phyloP scores from a whole-genome alignment of 2,113 vertebrate genomes.

The Daphoenositta chrysoptera region DNA sequence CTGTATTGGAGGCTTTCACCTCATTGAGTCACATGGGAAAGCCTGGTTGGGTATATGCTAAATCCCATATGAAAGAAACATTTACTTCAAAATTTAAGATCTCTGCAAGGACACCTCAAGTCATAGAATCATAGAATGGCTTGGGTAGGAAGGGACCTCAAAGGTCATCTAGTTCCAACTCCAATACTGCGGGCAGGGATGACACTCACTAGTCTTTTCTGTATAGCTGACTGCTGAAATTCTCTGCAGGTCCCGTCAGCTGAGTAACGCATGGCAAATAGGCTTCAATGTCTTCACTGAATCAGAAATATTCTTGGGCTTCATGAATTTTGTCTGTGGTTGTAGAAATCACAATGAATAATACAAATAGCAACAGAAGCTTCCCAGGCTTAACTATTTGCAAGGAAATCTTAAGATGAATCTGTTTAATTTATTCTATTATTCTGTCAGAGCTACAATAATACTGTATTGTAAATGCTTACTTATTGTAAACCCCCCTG shows the following conservation, averaged over 20 bases:
- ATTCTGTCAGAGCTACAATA: not conserved
- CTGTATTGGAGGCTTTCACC: not conserved
- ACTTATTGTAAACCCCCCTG: not conserved
- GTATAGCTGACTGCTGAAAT: not conserved
- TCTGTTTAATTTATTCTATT: not conserved
- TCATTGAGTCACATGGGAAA: not conserved
- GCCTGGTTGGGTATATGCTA: not conserved
- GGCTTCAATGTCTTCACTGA: not conserved
- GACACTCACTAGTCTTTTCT: not conserved
- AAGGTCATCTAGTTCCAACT: not conserved
- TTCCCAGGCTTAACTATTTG: not conserved
- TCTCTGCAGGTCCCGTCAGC: not conserved
- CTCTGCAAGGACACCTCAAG: accelerated
- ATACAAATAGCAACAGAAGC: not conserved
- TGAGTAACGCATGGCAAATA: accelerated
- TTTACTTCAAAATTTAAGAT: not conserved
- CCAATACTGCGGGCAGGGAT: not conserved
- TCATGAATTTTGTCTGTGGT: not conserved
- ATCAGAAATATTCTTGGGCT: not conserved
- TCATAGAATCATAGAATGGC: not conserved
- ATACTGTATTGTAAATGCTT: not conserved
- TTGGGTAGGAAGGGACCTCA: not conserved
- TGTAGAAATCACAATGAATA: not conserved
- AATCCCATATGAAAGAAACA: not conserved
- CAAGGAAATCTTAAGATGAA: not conserved